Conservation (phyloP, 1,140 invertebrate genomes). For the Aradophagus sp. region DNA sequence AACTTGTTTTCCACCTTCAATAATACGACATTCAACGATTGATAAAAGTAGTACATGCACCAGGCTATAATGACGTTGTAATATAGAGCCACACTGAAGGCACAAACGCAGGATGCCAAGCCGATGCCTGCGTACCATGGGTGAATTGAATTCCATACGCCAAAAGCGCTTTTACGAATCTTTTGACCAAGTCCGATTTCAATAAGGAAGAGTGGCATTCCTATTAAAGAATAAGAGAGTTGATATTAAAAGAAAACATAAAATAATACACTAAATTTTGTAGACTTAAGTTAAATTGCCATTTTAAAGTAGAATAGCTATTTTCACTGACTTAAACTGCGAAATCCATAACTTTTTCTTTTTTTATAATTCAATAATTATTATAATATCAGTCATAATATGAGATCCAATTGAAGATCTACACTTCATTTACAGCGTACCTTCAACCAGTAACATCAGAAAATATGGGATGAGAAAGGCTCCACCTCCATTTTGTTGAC, state of each 20-base stretch:
- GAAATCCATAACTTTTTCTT: too few species aligned
- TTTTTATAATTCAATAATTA: too few species aligned
- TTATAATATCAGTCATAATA: too few species aligned
- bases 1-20: not conserved
- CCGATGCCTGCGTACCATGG: slow-evolving; percentile 93
- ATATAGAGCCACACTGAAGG: slow-evolving; percentile 93
- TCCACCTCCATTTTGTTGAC: slow-evolving; percentile 95
- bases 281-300: too few species aligned
- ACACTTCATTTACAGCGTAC: too few species aligned
- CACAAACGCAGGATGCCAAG: slow-evolving; percentile 92
- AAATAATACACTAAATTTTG: too few species aligned
- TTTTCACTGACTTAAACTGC: too few species aligned
- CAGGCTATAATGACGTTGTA: slow-evolving; percentile 99
- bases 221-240: too few species aligned
- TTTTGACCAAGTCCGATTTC: slow-evolving; percentile 94
- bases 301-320: too few species aligned
- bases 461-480: slow-evolving; percentile 98
- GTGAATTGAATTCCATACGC: slow-evolving; percentile 95
- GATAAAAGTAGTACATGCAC: slow-evolving; percentile 97
- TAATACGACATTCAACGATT: slow-evolving; percentile 78
- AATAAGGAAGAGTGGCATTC: slow-evolving; percentile 93
- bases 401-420: too few species aligned
- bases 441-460: slow-evolving; percentile 93
- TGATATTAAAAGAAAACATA: too few species aligned
- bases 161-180: slow-evolving; percentile 90